Evolutionary conservation across 2,113 vertebrate genomes (phyloP).

Genomic region (Bambusicola thoracicus): DNA sequence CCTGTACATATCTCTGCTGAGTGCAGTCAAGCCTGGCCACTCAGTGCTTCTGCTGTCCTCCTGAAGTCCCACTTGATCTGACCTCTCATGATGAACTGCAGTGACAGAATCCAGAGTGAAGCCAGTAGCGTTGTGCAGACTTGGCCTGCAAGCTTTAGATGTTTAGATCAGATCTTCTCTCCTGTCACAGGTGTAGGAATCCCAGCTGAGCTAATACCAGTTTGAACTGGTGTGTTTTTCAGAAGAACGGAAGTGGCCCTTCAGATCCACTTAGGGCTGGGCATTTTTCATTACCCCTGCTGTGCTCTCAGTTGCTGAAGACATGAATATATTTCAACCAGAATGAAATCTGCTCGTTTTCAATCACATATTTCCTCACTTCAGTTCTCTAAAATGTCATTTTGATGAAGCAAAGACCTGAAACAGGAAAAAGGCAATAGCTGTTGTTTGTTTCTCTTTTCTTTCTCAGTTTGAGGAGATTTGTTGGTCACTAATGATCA

Average conservation of each 20-base stretch:
- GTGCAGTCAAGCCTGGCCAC: neutral
- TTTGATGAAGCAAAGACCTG: neutral
- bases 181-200: neutral
- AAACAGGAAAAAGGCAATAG: neutral
- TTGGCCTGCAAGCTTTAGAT: neutral
- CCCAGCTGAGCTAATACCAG: neutral
- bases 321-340: neutral
- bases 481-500: neutral
- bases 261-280: neutral
- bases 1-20: neutral
- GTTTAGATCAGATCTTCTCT: neutral
- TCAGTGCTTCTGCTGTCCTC: neutral
- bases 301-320: neutral
- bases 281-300: accelerated
- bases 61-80: neutral
- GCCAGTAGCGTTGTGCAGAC: neutral
- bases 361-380: neutral
- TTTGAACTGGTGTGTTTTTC: neutral
- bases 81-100: neutral
- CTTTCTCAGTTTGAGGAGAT: neutral
- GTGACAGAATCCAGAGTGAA: neutral
- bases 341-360: neutral
- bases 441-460: neutral
- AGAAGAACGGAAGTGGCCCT: neutral
- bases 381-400: neutral